Evolutionary conservation across 2,888 invertebrate species (phyloP).

Genomic region (Drosophila rellima): DNA sequence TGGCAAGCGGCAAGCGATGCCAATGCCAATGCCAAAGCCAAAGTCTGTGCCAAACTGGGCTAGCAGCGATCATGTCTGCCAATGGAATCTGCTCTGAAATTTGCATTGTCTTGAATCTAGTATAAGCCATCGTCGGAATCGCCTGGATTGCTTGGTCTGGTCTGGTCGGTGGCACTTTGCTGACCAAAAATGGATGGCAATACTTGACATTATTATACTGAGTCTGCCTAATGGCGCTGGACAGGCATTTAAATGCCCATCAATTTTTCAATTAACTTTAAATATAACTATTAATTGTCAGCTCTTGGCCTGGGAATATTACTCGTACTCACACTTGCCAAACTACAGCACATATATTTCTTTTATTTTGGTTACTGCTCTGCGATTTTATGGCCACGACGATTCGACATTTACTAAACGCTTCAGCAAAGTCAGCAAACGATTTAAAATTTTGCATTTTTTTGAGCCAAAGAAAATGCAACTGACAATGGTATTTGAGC

Average conservation of each 20-base stretch:
- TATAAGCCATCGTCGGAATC: background rate
- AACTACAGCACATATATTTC: conserved; percentile 5
- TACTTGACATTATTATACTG: conserved; percentile 72
- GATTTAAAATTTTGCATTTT: conserved; percentile 37
- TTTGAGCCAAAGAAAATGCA: conserved; percentile 31
- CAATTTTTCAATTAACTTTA: conserved; percentile 68
- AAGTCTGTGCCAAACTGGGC: conserved; percentile 61
- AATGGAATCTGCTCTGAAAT: conserved; percentile 76
- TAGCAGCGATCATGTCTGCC: conserved; percentile 51
- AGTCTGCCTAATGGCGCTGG: conserved; percentile 42
- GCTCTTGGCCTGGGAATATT: conserved; percentile 35
- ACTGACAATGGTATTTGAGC: conserved; percentile 48
- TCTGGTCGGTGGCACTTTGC: conserved; percentile 42
- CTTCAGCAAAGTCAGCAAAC: conserved; percentile 12
- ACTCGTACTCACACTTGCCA: conserved; percentile 56
- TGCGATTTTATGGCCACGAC: conserved; percentile 67
- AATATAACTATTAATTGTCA: conserved; percentile 70
- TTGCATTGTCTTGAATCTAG: conserved; percentile 72
- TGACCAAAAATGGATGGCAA: conserved; percentile 69
- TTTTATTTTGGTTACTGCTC: conserved; percentile 11
- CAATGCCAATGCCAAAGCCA: conserved; percentile 35
- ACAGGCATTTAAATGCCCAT: conserved; percentile 73
- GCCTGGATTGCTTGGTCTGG: background rate
- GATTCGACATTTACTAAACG: conserved; percentile 67
- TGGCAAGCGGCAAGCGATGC: conserved; percentile 18